Base-by-base conservation (phyloP, 2,113 vertebrate species). In the Sebastes fasciatus region DNA sequence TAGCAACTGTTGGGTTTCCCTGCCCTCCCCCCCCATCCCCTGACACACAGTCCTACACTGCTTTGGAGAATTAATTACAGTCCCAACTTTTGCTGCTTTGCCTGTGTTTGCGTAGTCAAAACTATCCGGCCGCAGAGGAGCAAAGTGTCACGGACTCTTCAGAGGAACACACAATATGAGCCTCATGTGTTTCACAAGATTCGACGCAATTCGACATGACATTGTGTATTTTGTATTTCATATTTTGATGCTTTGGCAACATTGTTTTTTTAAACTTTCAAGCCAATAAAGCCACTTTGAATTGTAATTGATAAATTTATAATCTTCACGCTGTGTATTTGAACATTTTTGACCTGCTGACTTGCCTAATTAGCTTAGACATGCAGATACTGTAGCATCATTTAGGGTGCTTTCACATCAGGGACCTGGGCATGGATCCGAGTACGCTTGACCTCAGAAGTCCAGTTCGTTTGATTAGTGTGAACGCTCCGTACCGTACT, bases 21-120 rank as follows among this genome's bases (percentile, higher is more conserved):
- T n/a, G 5, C 3, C 4, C 14, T 16, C 23, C 49, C 3, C 3
- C 4, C 14, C 19, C 23, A 55, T 63, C 34, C 74, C 54, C 45
- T 54, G 45, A 67, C 67, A 66, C 26, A 77, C 63, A 5, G 34
- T 51, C 2, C 7, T 49, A 72, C n/a, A 43, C 65, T 51, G 21
- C 70, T 76, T 85, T 62, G 65, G 71, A 86, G 75, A 91, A 92
- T 90, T 89, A 90, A 92, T 92, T 85, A 90, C 42, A 54, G 42
- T 77, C 72, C 49, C 64, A 86, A 81, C 83, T 86, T 83, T 65
- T 58, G 34, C 83, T 80, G 48, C 74, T 85, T 89, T 83, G 73
- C 42, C 54, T 84, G 61, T 40, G 52, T 86, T 88, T 89, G 73
- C 21, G 6, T 75, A 81, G 76, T 85, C 57, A 90, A 86, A 86